phyloP scores from a whole-genome alignment of 2,113 vertebrate species.

The Machaerirhynchus nigripectus region DNA sequence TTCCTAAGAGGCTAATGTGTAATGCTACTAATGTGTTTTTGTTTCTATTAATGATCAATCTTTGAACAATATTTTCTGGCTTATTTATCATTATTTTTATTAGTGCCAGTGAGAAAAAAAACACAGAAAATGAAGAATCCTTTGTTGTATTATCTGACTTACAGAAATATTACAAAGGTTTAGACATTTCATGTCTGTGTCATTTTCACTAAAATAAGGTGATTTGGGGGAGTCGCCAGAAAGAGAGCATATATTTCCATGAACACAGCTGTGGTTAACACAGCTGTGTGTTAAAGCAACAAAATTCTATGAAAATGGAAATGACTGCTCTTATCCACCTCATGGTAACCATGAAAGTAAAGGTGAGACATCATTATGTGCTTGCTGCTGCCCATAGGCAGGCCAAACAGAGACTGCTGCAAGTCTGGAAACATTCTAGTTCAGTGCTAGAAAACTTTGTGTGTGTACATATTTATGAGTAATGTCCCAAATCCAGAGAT shows the following conservation, averaged over 20 bases:
- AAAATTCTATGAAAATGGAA: not conserved
- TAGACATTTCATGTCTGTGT: not conserved
- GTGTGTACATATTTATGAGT: not conserved
- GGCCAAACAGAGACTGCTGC: not conserved
- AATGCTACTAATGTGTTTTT: not conserved
- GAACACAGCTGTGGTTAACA: not conserved
- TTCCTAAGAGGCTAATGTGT: not conserved
- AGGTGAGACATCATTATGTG: not conserved
- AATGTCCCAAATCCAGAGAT: not conserved
- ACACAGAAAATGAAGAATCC: not conserved
- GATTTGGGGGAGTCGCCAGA: not conserved
- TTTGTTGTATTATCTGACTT: not conserved
- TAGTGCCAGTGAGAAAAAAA: not conserved
- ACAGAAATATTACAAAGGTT: not conserved
- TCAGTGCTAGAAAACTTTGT: not conserved
- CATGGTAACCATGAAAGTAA: not conserved
- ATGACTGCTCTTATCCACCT: not conserved
- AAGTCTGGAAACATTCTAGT: not conserved
- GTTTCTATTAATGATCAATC: not conserved
- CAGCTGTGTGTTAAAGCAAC: not conserved
- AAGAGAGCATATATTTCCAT: not conserved
- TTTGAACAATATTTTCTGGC: not conserved
- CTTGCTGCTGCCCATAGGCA: not conserved
- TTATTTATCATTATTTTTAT: not conserved
- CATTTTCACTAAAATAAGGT: not conserved